Base-by-base conservation (phyloP, 2,888 invertebrate genomes). In the Drosophila meridionalis region DNA sequence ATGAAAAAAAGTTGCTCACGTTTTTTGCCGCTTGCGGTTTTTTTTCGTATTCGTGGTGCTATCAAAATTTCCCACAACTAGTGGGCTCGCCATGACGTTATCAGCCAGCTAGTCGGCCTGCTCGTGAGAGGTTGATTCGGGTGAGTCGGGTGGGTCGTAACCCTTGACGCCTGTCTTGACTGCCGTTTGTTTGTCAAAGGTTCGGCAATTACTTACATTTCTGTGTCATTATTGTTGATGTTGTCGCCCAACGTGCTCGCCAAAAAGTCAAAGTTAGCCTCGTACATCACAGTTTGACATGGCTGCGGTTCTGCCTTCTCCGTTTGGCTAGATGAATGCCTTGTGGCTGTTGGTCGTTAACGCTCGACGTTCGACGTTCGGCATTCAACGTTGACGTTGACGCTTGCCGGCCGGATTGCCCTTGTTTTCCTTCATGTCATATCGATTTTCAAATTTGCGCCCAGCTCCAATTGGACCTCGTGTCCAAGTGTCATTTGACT, bases 381-480 rank as follows among this genome's bases (percentile, higher is more conserved):
- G n/a, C 32, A 11, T 50, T 32, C 32, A 30, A 30, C 40, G 12
- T 57, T 69, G 76, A 78, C 78, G 79, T 72, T 78, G 80, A 70
- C 73, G 69, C 58, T 67, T 69, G 64, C 71, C 63, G 38, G 65
- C 65, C 61, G 69, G 30, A 73, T 74, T 70, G 83, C 69, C 82
- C 82, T 75, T 82, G 83, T 70, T 76, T 66, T 69, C 83, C 85
- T 89, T 85, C 75, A 87, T 82, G 87, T 83, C 82, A 87, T 89
- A 87, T 89, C 83, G 89, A 87, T 87, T 87, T 89, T 87, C 85
- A 80, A 80, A 77, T 81, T 78, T 72, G 70, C 83, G 62, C 60
- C 68, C 56, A 60, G 58, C 55, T 72, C 59, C 69, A 82, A 85
- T 84, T 75, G 84, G 79, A 88, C 80, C 84, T 79, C 81, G 82